Evolutionary conservation across 2,888 invertebrate species (phyloP), one percentile per base, ranked within the genome.

Genomic region (Agrochola litura): DNA sequence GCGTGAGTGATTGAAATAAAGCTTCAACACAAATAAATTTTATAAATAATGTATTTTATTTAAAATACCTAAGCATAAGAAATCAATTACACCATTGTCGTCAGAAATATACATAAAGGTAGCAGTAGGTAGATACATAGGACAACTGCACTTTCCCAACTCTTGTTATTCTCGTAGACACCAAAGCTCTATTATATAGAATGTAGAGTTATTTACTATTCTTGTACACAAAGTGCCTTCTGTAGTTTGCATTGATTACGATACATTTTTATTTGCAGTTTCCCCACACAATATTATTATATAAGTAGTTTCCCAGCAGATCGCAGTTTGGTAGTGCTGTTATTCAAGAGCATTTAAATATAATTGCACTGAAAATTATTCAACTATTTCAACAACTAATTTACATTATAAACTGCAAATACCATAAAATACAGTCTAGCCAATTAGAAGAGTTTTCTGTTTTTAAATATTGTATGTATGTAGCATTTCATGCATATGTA

Each of bases 41-140:
- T 75, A 78, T 86, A 85, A 82, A 84, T 79, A 81, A 64, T 81
- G 69, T 85, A 61, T 76, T 86, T 82, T 78, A 85, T 85, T 83
- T 70, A 64, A 16, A 69, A 41, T 67, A 67, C 30, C 37, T 46
- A 73, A 66, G 68, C 74, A 64, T 54, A 73, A 74, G 74, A 81
- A 84, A 84, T 76, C 16, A 77, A 78, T 69, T 73, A 82, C 73
- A 82, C 25, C 52, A 73, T 58, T 77, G 46, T 81, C 63, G 61
- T 71, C 77, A 75, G 69, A 79, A 67, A 64, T 16, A 60, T 73
- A 72, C 49, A 68, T 63, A 69, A 22, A 72, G 69, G 25, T 73
- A 77, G 58, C 64, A 49, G 37, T 66, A 65, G n/a, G 37, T 66
- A 69, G 22, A 25, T 30, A 64, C 25, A 60, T n/a, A 76, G 72